Percentiles rank a stretch among this genome's conserved stretches.
phyloP scores from a whole-genome alignment of 2,113 vertebrate species.

The Chiloscyllium plagiosum region DNA sequence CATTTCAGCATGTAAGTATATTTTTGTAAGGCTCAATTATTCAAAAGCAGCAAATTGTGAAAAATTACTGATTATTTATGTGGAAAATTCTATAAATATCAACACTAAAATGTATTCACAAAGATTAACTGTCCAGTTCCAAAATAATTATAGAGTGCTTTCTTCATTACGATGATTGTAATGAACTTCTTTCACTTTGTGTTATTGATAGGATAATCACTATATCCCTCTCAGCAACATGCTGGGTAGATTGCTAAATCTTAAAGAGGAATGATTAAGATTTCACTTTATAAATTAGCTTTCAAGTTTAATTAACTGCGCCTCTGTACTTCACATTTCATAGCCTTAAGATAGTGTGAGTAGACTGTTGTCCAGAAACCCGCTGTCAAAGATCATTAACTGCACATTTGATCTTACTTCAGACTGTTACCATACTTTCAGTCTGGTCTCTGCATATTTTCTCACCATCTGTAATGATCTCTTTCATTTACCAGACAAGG shows the following conservation, averaged over 20 bases:
- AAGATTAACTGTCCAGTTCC: background rate
- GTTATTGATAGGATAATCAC: constrained; percentile 4
- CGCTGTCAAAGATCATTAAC: background rate
- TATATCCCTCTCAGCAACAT: constrained; percentile 2
- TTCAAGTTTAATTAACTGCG: constrained; percentile 18
- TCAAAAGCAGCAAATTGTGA: background rate
- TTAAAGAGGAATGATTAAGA: constrained; percentile 3
- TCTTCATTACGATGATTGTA: background rate
- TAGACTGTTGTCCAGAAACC: background rate
- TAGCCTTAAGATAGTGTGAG: constrained; percentile 3
- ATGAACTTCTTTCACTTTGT: constrained; percentile 11
- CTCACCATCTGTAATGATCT: background rate
- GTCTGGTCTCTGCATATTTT: background rate
- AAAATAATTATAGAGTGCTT: background rate
- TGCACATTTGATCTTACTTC: background rate
- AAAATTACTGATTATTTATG: background rate
- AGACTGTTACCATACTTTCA: background rate
- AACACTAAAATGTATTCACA: background rate
- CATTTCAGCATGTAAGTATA: background rate
- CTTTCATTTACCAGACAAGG: background rate
- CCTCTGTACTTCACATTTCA: constrained; percentile 5
- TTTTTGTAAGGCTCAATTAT: background rate
- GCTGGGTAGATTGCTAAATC: background rate
- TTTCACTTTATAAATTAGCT: constrained; percentile 23
- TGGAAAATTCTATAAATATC: background rate